Evolutionary conservation across 2,113 vertebrate genomes (phyloP).

Genomic region (Butastur rufipennis): DNA sequence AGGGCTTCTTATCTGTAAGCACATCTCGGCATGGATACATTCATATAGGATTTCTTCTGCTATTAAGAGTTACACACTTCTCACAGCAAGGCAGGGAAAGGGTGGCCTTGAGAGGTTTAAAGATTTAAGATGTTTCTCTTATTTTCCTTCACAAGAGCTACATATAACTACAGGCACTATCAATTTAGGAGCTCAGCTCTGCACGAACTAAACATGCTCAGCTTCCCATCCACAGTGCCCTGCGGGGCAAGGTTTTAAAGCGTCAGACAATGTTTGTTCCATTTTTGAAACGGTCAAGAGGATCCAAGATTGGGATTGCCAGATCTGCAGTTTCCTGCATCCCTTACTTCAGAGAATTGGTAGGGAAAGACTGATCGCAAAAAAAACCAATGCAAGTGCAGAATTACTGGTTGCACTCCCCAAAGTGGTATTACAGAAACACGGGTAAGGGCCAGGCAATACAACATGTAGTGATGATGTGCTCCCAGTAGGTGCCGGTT

Average conservation of each 20-base stretch:
- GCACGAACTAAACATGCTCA: not conserved
- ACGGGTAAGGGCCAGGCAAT: not conserved
- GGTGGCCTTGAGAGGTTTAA: constrained; percentile 26
- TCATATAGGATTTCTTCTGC: not conserved
- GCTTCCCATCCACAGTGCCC: not conserved
- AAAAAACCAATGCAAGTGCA: not conserved
- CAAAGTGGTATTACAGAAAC: not conserved
- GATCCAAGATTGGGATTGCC: not conserved
- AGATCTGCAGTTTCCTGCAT: not conserved
- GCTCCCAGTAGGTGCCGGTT: not conserved
- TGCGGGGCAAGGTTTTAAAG: not conserved
- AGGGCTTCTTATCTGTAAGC: not conserved
- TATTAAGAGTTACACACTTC: not conserved
- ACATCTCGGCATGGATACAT: not conserved
- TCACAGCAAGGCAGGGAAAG: not conserved
- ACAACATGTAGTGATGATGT: accelerated
- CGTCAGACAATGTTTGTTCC: not conserved
- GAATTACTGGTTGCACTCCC: not conserved
- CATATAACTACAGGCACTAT: constrained; percentile 29
- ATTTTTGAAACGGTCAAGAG: constrained; percentile 44
- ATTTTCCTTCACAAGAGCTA: not conserved
- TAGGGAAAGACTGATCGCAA: not conserved
- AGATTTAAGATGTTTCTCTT: constrained; percentile 32
- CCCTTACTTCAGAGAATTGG: not conserved
- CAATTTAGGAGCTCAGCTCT: constrained; percentile 34